These are phyloP conservation scores for Crocodylus rhombifer DNA, from an alignment of 2,797 vertebrate species.

Conservation along the genomic window DNA sequence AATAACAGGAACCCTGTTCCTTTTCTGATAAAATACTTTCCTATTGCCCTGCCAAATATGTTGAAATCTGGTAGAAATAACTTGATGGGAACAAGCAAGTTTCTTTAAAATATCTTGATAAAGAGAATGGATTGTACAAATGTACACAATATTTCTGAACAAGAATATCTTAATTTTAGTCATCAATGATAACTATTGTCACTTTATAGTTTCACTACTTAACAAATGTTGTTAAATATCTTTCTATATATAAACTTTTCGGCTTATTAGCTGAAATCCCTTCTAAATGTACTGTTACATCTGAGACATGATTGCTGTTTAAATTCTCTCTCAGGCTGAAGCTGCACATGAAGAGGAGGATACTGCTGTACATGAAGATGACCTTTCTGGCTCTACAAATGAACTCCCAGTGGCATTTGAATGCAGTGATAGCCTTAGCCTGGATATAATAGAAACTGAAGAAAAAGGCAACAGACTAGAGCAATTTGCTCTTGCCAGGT, in stretches of 20 bases:
- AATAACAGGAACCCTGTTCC: neutral
- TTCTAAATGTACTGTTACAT: constrained; percentile 18
- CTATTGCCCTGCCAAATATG: neutral
- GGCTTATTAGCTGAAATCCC: constrained; percentile 11
- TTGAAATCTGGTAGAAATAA: neutral
- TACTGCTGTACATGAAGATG: constrained; percentile 84
- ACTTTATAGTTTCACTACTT: neutral
- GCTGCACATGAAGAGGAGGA: constrained; percentile 86
- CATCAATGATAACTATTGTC: neutral
- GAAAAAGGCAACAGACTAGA: constrained; percentile 86
- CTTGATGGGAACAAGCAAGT: neutral
- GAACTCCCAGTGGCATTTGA: constrained; percentile 88
- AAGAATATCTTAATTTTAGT: neutral
- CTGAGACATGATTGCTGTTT: constrained; percentile 26
- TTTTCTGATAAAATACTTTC: constrained; percentile 29
- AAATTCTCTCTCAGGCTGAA: constrained; percentile 81
- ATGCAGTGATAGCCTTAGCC: constrained; percentile 85
- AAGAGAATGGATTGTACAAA: neutral
- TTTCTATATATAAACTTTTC: neutral
- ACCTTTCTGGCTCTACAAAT: constrained; percentile 87
- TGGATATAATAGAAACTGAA: constrained; percentile 85
- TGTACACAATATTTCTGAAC: neutral
- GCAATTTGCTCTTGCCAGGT: constrained; percentile 88
- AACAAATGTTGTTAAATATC: neutral
- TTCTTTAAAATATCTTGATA: neutral